Base-by-base conservation (phyloP, 2,113 vertebrate species). In the Hippocampus zosterae region DNA sequence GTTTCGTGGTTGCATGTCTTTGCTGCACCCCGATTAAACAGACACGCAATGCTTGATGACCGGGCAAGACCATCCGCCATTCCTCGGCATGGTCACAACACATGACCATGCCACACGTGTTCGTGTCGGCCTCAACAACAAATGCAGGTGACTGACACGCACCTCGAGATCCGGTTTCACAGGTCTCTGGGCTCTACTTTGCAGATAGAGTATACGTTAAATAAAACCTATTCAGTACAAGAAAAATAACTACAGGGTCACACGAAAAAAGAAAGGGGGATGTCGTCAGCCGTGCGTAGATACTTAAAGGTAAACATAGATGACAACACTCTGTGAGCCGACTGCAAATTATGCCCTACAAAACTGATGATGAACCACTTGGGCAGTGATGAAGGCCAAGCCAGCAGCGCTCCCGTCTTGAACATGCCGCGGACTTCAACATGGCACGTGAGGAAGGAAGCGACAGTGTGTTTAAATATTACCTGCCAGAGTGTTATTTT, bases 1-100 rank as follows among this genome's bases (percentile, higher is more conserved):
- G 77, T 85, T 88, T 85, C 84, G 86, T 46, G 10, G 59, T 84
- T 69, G 44, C 73, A 73, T 71, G 79, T 80, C 80, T 68, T 81
- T 50, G 25, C 75, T 74, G 66, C 75, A 69, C 70, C 72, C 25
- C 70, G 78, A 63, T 77, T 61, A 81, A 68, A 68, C 52, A 56
- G 81, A 78, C 72, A 65, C 67, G 67, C 82, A 27, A 76, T 69
- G 69, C 44, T 76, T 81, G 77, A 75, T 40, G 68, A 70, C 11
- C 25, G 8, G 66, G 52, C 67, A 63, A 65, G 65, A 69, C 63
- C 46, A 37, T 71, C 73, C 33, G 5, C 33, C 63, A 56, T 55
- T 78, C 76, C 69, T 75, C 72, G 77, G n/a, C n/a, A n/a, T n/a
- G n/a, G 70, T 77, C 79, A 81, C 69, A 73, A 80, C 85, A 74